Base-by-base conservation (phyloP, 2,888 invertebrate genomes). In the Maniola hyperantus region DNA sequence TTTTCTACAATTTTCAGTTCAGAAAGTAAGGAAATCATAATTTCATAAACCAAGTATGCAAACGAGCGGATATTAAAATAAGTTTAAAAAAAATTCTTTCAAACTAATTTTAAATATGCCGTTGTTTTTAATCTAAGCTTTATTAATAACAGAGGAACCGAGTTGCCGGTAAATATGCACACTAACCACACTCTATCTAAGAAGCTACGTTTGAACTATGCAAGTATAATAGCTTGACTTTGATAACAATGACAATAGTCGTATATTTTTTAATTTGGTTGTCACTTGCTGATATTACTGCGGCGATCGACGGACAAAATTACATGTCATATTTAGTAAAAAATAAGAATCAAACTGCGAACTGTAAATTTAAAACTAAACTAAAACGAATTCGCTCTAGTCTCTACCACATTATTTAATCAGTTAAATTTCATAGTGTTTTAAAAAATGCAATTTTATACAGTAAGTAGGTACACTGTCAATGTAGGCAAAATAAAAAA, bases 61-160 rank as follows among this genome's bases (percentile, higher is more conserved):
- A 39, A 55, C 10, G n/a, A 36, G 36, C 15, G 15, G 6, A 10
- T 15, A 34, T 53, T 53, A 86, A 85, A 85, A 85, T 87, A 85
- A 84, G 79, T 82, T 83, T 83, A 79, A 79, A 78, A n/a, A 79
- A 81, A 81, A 79, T 81, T 79, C 83, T 58, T 68, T 71, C 66
- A 75, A 72, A 74, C 72, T 73, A 71, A 72, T 73, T 73, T 70
- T 74, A 11, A n/a, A 69, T 69, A 72, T 72, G 64, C 69, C 63
- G 34, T 59, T 61, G 68, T 74, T 83, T 83, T 80, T 79, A 80
- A 82, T 82, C 76, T 78, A 76, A 79, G 79, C 80, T 83, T 84
- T 83, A 84, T 82, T 83, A 86, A 81, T 83, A 84, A 79, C 74
- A 74, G 76, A 74, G 76, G 73, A 76, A 74, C 77, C 72, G 73